Evolutionary conservation across 1,140 invertebrate genomes (phyloP), one percentile per base, ranked within the genome.

Genomic region (Helicoverpa armigera): DNA sequence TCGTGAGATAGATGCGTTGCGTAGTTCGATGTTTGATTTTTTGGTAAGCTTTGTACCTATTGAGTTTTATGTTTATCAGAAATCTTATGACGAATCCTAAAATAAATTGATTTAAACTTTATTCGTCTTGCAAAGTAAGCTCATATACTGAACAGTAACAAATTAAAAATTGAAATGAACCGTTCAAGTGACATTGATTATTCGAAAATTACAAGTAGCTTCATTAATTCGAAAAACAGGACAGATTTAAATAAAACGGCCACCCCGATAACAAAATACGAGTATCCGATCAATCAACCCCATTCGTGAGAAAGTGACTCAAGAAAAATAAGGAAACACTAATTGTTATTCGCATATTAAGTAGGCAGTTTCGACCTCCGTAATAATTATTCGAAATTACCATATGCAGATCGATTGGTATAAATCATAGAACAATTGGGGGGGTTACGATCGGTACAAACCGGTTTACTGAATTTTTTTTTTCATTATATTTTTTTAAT

Each of bases 271-370:
- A 54, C 61, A 48, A 63, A 77, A 54, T 58, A 70, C 63, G 23
- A 76, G 60, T 61, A 67, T 87, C 72, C 84, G 83, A 88, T 85
- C 86, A 83, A 90, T 89, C 87, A 86, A 88, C 85, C 91, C 88
- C 85, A 86, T 86, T 86, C 91, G 91, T 94, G 92, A 92, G 92
- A 93, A 93, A 81, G 54, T 67, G 75, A 77, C 81, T 65, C 82
- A 84, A 86, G 87, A 65, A 90, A 87, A 89, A 87, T 85, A 86
- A 84, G 86, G 86, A 92, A 89, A 86, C 79, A 80, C 82, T 91
- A 93, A 91, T 94, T 92, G 90, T 88, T 93, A 94, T 94, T 92
- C 88, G 88, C 92, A 94, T 94, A 93, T 90, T 92, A 91, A 94
- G 84, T 84, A 91, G 83, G 84, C 83, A 91, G 83, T 88, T 84